These are phyloP conservation scores for Drosophila affinis DNA, from an alignment of 2,888 invertebrate genomes.

Conservation along the genomic window DNA sequence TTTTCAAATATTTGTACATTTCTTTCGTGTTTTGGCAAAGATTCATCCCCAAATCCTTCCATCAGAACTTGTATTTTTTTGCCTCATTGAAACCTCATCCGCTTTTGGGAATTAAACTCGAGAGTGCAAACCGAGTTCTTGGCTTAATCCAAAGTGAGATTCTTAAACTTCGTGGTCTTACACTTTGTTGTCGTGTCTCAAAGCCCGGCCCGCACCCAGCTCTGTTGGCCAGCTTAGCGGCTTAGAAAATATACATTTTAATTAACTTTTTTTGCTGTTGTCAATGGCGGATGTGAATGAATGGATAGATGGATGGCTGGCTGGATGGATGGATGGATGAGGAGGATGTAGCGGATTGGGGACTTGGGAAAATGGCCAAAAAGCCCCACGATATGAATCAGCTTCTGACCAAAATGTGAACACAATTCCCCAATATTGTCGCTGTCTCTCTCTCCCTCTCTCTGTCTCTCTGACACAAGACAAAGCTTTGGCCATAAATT, in stretches of 20 bases:
- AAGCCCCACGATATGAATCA: conserved; percentile 67
- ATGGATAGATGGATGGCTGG: conserved; percentile 12
- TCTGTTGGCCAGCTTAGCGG: background rate
- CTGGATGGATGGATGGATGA: conserved; percentile 13
- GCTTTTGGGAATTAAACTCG: background rate
- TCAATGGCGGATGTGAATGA: conserved; percentile 52
- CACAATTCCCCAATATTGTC: conserved; percentile 60
- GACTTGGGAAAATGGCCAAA: conserved; percentile 55
- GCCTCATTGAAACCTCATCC: background rate
- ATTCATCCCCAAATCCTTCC: background rate
- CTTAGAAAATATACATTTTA: conserved; percentile 52
- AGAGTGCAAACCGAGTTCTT: background rate
- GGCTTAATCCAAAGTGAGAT: background rate
- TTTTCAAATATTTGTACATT: too few species aligned
- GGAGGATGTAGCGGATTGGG: conserved; percentile 9
- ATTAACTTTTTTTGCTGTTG: conserved; percentile 47
- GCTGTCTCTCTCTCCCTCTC: background rate
- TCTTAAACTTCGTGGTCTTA: background rate
- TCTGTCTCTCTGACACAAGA: conserved; percentile 15
- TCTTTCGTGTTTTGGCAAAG: too few species aligned
- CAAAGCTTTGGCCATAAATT: conserved; percentile 65
- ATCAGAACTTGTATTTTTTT: background rate
- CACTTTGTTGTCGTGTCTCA: background rate
- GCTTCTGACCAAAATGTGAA: conserved; percentile 62
- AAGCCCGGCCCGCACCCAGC: background rate